Evolutionary conservation across 2,113 vertebrate genomes (phyloP).

Genomic region (Aegithalos caudatus): DNA sequence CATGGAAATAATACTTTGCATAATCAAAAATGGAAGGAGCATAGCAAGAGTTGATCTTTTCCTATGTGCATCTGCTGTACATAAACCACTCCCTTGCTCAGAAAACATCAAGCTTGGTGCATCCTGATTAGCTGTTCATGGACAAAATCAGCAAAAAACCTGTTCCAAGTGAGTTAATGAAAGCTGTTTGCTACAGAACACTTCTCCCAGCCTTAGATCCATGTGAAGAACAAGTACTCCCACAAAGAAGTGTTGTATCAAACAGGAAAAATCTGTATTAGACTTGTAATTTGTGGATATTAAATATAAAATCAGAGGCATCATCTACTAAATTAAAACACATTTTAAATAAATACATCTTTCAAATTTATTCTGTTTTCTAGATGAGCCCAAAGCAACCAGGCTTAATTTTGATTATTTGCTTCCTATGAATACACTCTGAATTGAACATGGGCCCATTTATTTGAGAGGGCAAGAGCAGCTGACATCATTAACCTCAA

Average conservation of each 20-base stretch:
- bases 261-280: not conserved
- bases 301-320: not conserved
- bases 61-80: not conserved
- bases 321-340: not conserved
- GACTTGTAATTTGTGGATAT: not conserved
- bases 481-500: not conserved
- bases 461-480: not conserved
- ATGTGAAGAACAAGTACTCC: not conserved
- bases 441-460: not conserved
- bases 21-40: not conserved
- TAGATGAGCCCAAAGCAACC: not conserved
- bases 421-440: not conserved
- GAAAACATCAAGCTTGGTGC: not conserved
- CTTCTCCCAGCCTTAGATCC: not conserved
- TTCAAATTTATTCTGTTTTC: not conserved
- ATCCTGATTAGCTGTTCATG: not conserved
- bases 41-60: not conserved
- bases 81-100: not conserved
- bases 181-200: not conserved
- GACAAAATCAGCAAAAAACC: not conserved
- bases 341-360: not conserved
- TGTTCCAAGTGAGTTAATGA: not conserved
- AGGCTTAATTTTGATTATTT: not conserved
- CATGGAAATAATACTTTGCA: conserved; percentile 2
- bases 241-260: not conserved